Base-by-base conservation (phyloP, 2,797 vertebrate genomes). In the Halcyon badia region DNA sequence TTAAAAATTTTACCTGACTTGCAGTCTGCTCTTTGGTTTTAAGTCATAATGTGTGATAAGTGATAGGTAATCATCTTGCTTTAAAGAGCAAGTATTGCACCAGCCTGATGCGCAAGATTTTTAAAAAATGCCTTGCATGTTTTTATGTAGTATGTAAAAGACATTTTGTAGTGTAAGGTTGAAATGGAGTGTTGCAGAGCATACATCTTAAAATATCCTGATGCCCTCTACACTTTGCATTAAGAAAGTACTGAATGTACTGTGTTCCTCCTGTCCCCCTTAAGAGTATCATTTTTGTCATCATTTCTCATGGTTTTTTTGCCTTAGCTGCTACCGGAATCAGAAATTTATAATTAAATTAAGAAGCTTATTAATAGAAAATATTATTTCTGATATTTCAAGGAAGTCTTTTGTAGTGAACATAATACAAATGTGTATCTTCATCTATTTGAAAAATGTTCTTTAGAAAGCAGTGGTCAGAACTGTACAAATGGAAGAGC, bases 181-280 rank as follows among this genome's bases (percentile, higher is more conserved):
- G 19, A n/a, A 82, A 60, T 8, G 9, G 30, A 48, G 3, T 22
- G 5, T 51, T 46, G 8, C 9, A 52, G 46, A 6, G 25, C 4
- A 30, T 5, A 31, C 1, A 3, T 62, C 21, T 80, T 76, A 71
- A 88, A 71, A 39, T 42, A 10, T 11, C 22, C 35, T 58, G 8
- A 30, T 58, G 13, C 51, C 62, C 25, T 82, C 26, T 57, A 6
- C 33, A 28, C 4, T 41, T 18, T 52, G 51, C 10, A 30, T 66
- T 73, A 76, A 48, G 22, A 62, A 77, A 30, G 8, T 68, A 25
- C 5, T 22, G 6, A 44, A 37, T 26, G 8, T 42, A 19, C 4
- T 46, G 8, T 41, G 20, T 56, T 16, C 26, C 51, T 5, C 6
- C 4, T 4, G 1, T 1, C 26, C 22, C 4, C 10, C 7, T 4